Evolutionary conservation across 2,113 vertebrate genomes (phyloP).

Genomic region (Apodemus sylvaticus): DNA sequence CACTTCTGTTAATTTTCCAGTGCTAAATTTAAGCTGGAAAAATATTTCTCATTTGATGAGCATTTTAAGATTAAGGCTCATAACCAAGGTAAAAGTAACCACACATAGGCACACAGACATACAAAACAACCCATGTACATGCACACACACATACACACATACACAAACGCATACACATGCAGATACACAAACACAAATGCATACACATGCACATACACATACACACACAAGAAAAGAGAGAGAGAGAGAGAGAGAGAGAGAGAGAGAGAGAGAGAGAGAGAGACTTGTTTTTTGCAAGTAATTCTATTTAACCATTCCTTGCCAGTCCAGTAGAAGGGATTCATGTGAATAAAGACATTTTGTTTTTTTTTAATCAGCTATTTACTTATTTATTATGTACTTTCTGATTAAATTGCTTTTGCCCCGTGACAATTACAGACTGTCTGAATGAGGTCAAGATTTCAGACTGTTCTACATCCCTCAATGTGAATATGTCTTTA

Average conservation of each 20-base stretch:
- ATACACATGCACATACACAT: not conserved
- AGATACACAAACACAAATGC: not conserved
- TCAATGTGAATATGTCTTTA: conserved; percentile 68
- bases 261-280: too few relatives aligned
- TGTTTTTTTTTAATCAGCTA: conserved; percentile 67
- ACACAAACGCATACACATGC: too few relatives aligned
- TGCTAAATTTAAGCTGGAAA: conserved; percentile 64
- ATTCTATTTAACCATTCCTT: conserved; percentile 49
- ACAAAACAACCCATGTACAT: too few relatives aligned
- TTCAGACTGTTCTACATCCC: conserved; percentile 58
- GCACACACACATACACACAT: too few relatives aligned
- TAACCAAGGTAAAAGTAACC: conserved; percentile 37
- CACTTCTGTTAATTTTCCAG: conserved; percentile 53
- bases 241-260: too few relatives aligned
- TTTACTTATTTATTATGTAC: not conserved
- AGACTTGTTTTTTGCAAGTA: not conserved
- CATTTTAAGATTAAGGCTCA: conserved; percentile 57
- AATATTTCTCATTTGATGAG: conserved; percentile 20
- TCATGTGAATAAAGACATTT: conserved; percentile 74
- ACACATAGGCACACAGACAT: not conserved
- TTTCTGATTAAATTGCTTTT: conserved; percentile 55
- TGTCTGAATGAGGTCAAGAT: conserved; percentile 80
- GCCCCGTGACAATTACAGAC: conserved; percentile 31
- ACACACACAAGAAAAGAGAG: not conserved
- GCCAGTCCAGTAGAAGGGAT: conserved; percentile 73